Percentiles rank a stretch among this genome's conserved stretches.
phyloP scores from a whole-genome alignment of 2,113 vertebrate genomes.

The Okapia johnstoni region DNA sequence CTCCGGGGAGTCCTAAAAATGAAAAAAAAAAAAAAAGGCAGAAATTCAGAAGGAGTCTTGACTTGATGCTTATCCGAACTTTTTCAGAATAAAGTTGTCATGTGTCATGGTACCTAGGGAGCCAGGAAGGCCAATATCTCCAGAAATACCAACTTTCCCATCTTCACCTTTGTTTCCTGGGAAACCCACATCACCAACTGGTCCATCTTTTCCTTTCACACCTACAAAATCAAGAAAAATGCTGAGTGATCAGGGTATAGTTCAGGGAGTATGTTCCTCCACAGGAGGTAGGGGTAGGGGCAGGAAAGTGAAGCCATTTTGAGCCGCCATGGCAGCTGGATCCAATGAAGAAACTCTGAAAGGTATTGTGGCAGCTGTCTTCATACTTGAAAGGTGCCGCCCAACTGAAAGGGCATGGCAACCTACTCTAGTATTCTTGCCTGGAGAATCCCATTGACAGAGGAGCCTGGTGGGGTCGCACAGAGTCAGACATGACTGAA shows the following conservation, averaged over 20 bases:
- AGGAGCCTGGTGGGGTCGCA: not conserved
- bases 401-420: not conserved
- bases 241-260: not conserved
- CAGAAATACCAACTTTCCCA: slow-evolving; percentile 85
- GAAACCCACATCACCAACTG: slow-evolving; percentile 84
- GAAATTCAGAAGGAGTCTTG: not conserved
- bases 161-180: slow-evolving; percentile 82
- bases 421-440: not conserved
- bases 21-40: not conserved
- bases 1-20: slow-evolving; percentile 84
- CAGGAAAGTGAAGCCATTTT: not conserved
- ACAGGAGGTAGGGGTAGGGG: not conserved
- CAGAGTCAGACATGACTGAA: not conserved
- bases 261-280: not conserved
- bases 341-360: not conserved
- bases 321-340: not conserved
- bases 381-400: not conserved
- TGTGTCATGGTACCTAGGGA: slow-evolving; percentile 80
- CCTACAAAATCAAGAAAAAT: slow-evolving; percentile 80
- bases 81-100: not conserved
- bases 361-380: not conserved
- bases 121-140: slow-evolving; percentile 87
- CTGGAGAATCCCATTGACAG: not conserved
- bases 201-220: slow-evolving; percentile 80
- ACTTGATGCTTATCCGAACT: not conserved